These are phyloP conservation scores for Keiferia lycopersicella DNA, from an alignment of 2,888 invertebrate species.

Conservation along the genomic window DNA sequence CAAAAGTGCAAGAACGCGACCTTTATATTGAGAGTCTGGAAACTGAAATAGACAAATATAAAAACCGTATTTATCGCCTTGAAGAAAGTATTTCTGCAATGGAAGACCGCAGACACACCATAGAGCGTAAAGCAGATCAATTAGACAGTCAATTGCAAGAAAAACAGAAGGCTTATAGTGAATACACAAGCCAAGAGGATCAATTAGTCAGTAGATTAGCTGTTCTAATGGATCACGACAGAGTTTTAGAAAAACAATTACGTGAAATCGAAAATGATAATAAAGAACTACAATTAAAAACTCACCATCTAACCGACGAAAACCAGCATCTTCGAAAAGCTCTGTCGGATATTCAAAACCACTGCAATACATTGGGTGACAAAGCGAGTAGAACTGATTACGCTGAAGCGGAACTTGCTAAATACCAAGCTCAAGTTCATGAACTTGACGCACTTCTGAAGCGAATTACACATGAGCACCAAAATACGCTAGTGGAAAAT, in stretches of 20 bases:
- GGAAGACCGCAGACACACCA: slow-evolving; percentile 81
- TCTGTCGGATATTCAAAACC: slow-evolving; percentile 66
- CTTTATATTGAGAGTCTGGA: slow-evolving; percentile 88
- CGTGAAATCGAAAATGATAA: slow-evolving; percentile 81
- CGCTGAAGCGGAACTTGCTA: slow-evolving; percentile 55
- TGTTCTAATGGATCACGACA: slow-evolving; percentile 83
- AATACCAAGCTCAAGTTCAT: slow-evolving; percentile 60
- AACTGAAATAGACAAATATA: slow-evolving; percentile 83
- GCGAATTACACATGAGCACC: slow-evolving; percentile 61
- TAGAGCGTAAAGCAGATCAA: slow-evolving; percentile 83
- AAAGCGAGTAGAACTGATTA: slow-evolving; percentile 60
- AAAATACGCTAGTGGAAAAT: slow-evolving; percentile 63
- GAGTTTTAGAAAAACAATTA: slow-evolving; percentile 83
- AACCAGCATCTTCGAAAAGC: slow-evolving; percentile 73
- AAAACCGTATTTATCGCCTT: slow-evolving; percentile 83
- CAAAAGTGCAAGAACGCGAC: slow-evolving; percentile 88
- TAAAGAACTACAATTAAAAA: slow-evolving; percentile 76
- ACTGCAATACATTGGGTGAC: slow-evolving; percentile 58
- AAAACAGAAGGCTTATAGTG: slow-evolving; percentile 80
- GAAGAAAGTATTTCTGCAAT: slow-evolving; percentile 84
- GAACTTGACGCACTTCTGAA: slow-evolving; percentile 71
- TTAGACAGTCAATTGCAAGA: slow-evolving; percentile 82
- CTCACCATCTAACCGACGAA: slow-evolving; percentile 75
- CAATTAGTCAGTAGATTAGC: slow-evolving; percentile 83
- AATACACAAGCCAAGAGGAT: slow-evolving; percentile 83